A percentile compares a stretch with the other conserved stretches of the same genome.
phyloP scores from a whole-genome alignment of 2,797 vertebrate species.

The Alectoris magna region DNA sequence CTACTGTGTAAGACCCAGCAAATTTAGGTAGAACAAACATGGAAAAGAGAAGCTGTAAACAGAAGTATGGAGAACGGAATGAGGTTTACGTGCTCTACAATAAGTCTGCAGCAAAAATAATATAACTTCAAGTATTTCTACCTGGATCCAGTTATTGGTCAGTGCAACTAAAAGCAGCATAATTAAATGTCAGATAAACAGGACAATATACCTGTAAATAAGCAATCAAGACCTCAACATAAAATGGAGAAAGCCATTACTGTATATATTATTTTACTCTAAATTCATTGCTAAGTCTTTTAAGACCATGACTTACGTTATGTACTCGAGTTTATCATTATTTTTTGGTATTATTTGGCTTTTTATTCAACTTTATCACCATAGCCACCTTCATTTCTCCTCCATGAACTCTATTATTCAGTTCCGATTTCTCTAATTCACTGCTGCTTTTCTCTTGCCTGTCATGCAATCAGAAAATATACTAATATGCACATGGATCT shows the following conservation, averaged over 20 bases:
- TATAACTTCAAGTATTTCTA: background rate
- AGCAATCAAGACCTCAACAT: background rate
- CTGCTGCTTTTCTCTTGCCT: background rate
- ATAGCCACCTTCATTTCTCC: background rate
- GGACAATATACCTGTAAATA: background rate
- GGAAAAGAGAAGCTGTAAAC: background rate
- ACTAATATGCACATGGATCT: background rate
- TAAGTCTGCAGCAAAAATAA: background rate
- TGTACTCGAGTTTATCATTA: background rate
- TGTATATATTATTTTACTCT: background rate
- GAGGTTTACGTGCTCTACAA: background rate
- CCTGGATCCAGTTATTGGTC: background rate
- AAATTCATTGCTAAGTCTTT: background rate
- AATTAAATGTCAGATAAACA: background rate
- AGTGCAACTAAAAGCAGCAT: background rate
- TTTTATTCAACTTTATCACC: background rate
- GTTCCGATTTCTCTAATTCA: background rate
- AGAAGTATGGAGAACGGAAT: background rate
- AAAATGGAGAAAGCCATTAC: background rate
- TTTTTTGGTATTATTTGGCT: background rate
- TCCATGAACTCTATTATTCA: background rate
- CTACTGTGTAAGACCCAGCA: background rate
- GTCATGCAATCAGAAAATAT: background rate
- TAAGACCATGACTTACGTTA: background rate
- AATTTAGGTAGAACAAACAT: background rate